A percentile compares a stretch with the other conserved stretches of the same genome.
Conservation (phyloP, 2,888 invertebrate genomes). For the Drosophila meridionalis region DNA sequence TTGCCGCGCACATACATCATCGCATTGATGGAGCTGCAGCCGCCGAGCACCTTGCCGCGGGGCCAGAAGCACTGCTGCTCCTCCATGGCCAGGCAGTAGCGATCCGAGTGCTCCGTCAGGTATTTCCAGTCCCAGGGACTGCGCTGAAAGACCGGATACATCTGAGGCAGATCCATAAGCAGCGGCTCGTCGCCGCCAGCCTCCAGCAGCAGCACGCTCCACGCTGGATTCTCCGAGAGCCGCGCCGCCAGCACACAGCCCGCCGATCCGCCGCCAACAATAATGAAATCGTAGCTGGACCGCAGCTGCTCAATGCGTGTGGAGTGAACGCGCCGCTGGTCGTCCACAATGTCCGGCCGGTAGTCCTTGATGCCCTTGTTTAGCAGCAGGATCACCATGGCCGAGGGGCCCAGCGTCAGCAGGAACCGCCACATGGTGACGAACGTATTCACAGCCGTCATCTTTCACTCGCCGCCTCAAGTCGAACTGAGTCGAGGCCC, state of each 20-base stretch:
- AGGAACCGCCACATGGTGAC: constrained; percentile 88
- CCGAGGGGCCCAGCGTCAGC: constrained; percentile 88
- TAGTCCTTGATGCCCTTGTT: constrained; percentile 88
- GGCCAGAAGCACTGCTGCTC: constrained; percentile 90
- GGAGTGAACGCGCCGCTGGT: constrained; percentile 87
- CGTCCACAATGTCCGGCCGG: constrained; percentile 90
- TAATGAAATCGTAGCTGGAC: constrained; percentile 91
- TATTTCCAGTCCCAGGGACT: constrained; percentile 93
- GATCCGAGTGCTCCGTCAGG: constrained; percentile 89
- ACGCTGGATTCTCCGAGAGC: constrained; percentile 90
- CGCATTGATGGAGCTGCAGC: constrained; percentile 93
- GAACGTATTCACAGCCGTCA: constrained; percentile 68
- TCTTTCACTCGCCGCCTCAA: constrained; percentile 17
- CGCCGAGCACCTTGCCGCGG: constrained; percentile 91
- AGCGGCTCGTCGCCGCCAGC: constrained; percentile 91
- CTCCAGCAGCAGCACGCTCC: constrained; percentile 91
- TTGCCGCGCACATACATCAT: constrained; percentile 96
- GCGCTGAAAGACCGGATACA: constrained; percentile 90
- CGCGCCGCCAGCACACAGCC: constrained; percentile 92
- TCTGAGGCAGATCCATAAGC: constrained; percentile 89
- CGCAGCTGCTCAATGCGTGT: constrained; percentile 86
- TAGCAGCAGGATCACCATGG: constrained; percentile 88
- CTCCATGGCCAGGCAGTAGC: constrained; percentile 89
- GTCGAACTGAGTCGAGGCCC: background rate
- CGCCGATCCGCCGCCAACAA: constrained; percentile 93